A percentile compares a stretch with the other conserved stretches of the same genome.
These are phyloP conservation scores for Semibalanus balanoides DNA, from an alignment of 1,140 invertebrate species.

Conservation along the genomic window DNA sequence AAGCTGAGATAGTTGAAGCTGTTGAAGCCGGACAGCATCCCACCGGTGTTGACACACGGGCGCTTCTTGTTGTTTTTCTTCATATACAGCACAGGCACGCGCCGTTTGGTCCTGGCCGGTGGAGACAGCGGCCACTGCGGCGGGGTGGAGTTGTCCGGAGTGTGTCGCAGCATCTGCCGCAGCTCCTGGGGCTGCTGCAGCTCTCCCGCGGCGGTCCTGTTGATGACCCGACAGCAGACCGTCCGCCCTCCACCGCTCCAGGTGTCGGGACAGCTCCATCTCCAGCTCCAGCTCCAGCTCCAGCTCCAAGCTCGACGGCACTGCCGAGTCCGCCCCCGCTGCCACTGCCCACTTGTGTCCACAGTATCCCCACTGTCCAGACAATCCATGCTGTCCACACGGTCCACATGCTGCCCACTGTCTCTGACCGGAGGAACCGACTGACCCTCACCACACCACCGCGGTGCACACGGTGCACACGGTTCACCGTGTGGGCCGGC, in stretches of 20 bases:
- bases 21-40: constrained; percentile 16
- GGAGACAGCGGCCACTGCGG: background rate
- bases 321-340: too few species aligned
- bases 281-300: background rate
- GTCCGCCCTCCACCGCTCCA: background rate
- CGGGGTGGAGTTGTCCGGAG: too few species aligned
- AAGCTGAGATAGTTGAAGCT: constrained; percentile 17
- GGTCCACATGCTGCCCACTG: background rate
- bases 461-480: too few species aligned
- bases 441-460: too few species aligned
- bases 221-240: background rate
- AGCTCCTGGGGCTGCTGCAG: too few species aligned
- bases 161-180: too few species aligned
- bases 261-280: background rate
- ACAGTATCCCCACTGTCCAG: background rate
- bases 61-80: constrained; percentile 12
- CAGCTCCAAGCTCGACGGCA: too few species aligned
- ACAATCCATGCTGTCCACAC: background rate
- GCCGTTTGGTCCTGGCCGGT: background rate
- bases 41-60: constrained; percentile 10
- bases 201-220: background rate
- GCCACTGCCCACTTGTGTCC: too few species aligned
- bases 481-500: too few species aligned
- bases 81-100: constrained; percentile 13
- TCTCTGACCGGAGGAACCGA: too few species aligned